Conservation (phyloP, 2,888 invertebrate genomes). For the Elaeidobius kamerunicus region DNA sequence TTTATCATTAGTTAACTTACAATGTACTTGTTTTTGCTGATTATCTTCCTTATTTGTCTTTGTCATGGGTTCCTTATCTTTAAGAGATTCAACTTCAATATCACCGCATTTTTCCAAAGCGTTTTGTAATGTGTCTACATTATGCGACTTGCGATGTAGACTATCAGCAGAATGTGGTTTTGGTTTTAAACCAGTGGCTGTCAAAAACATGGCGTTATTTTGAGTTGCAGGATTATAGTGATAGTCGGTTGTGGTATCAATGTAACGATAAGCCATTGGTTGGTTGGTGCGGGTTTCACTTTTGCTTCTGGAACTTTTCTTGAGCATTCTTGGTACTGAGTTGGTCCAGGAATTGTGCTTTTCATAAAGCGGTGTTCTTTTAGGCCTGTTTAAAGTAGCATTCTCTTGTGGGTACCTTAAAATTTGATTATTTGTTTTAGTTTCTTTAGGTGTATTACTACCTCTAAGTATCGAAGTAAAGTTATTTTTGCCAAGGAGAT, state of each 20-base stretch:
- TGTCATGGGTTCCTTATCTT: too few species aligned
- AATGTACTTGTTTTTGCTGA: too few species aligned
- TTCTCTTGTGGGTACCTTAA: conserved; percentile 32
- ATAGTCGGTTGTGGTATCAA: conserved; percentile 45
- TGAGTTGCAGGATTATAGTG: conserved; percentile 27
- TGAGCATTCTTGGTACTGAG: conserved; percentile 45
- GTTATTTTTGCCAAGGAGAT: conserved; percentile 36
- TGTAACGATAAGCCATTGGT: conserved; percentile 50
- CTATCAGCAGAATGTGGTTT: conserved; percentile 17
- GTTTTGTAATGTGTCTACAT: conserved; percentile 11
- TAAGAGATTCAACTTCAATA: too few species aligned
- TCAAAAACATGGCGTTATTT: conserved; percentile 28
- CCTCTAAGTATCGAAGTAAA: conserved; percentile 39
- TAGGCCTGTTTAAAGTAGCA: conserved; percentile 28
- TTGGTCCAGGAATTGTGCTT: conserved; percentile 43
- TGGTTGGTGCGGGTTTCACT: conserved; percentile 43
- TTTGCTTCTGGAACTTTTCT: conserved; percentile 39
- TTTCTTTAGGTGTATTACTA: conserved; percentile 2
- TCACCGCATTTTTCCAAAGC: too few species aligned
- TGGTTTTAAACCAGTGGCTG: conserved; percentile 12
- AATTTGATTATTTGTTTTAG: conserved; percentile 27
- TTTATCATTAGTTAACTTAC: too few species aligned
- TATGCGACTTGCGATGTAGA: conserved; percentile 47
- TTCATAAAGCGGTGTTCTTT: conserved; percentile 14
- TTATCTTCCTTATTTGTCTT: too few species aligned